Conservation (phyloP, 2,113 vertebrate genomes). For the Carassius auratus region DNA sequence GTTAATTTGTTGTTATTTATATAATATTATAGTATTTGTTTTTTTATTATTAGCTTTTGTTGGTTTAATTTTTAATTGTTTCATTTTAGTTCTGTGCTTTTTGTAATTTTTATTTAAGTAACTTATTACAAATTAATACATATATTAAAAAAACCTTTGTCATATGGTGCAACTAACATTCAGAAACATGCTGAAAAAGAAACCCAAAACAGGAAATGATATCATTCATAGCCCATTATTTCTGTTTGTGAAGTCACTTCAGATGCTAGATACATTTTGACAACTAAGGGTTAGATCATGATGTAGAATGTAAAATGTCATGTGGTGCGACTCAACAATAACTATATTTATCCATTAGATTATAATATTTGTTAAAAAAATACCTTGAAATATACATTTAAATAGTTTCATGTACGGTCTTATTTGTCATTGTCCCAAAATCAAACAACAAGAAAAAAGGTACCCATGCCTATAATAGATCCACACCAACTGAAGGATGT, state of each 20-base stretch:
- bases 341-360: background rate
- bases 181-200: too few species aligned
- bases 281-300: background rate
- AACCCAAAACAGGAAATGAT: background rate
- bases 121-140: too few species aligned
- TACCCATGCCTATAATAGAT: constrained; percentile 39
- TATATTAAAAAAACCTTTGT: background rate
- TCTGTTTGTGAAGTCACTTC: background rate
- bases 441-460: background rate
- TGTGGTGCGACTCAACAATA: background rate
- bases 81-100: too few species aligned
- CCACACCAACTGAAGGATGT: constrained; percentile 12
- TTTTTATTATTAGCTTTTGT: too few species aligned
- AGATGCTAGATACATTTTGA: background rate
- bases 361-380: background rate
- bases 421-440: background rate
- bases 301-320: background rate
- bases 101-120: too few species aligned
- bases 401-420: background rate
- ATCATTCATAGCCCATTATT: too few species aligned
- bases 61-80: too few species aligned
- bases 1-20: too few species aligned
- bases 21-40: too few species aligned
- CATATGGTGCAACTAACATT: background rate
- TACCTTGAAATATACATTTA: too few species aligned